Conservation (phyloP, 2,797 vertebrate genomes). For the Xiphophorus birchmanni region DNA sequence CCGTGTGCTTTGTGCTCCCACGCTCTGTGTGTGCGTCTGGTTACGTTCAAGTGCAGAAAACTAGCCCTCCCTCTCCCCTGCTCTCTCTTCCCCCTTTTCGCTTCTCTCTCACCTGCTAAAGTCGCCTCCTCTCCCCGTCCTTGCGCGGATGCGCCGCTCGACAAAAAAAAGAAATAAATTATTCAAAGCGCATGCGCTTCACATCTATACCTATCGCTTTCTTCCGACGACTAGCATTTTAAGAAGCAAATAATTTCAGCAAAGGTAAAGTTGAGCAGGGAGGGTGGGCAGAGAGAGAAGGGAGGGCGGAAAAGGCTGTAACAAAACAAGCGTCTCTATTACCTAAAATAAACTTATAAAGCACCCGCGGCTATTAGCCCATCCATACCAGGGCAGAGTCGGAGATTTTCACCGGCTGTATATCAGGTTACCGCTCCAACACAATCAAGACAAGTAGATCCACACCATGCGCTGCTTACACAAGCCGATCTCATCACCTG, state of each 20-base stretch:
- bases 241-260: constrained; percentile 55
- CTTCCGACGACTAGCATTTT: constrained; percentile 68
- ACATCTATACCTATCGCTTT: constrained; percentile 60
- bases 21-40: constrained; percentile 48
- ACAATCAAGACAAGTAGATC: constrained; percentile 76
- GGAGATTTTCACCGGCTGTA: constrained; percentile 71
- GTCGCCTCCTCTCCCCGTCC: constrained; percentile 73
- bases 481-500: constrained; percentile 77
- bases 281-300: constrained; percentile 4
- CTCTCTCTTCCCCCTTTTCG: constrained; percentile 2
- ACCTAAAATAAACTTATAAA: constrained; percentile 94
- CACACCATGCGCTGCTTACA: constrained; percentile 70
- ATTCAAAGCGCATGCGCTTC: constrained; percentile 87
- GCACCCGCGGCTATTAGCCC: constrained; percentile 86
- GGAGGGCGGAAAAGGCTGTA: constrained; percentile 78
- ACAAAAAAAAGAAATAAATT: constrained; percentile 42
- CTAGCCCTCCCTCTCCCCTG: constrained; percentile 46
- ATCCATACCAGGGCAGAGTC: constrained; percentile 77
- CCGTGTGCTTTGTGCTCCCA: constrained; percentile 56
- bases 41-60: constrained; percentile 57
- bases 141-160: constrained; percentile 73
- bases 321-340: constrained; percentile 91
- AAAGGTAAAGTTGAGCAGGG: constrained; percentile 80
- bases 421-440: constrained; percentile 74
- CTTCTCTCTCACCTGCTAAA: constrained; percentile 78